Base-by-base conservation (phyloP, 2,797 vertebrate species). In the Synaphobranchus kaupii region DNA sequence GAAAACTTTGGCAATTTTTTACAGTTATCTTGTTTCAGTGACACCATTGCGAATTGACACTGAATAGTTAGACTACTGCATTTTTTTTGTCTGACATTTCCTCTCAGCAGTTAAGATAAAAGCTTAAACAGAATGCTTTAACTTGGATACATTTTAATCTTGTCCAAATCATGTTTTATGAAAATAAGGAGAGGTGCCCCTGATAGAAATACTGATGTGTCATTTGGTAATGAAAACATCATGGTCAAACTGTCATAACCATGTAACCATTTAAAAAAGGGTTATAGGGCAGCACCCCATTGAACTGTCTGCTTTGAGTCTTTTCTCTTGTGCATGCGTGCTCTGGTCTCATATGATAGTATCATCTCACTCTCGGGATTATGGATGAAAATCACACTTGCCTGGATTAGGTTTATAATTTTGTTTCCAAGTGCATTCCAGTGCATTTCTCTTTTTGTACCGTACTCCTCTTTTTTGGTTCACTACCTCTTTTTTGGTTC, bases 91-190 rank as follows among this genome's bases (percentile, higher is more conserved):
- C 54, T 88, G 86, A 73, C 84, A 63, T 90, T 88, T 89, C 82
- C 81, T 86, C 86, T 89, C 89, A 34, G 88, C 84, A 86, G 15
- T 56, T 56, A 31, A 17, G 52, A 34, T 44, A 88, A 86, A 90
- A 90, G 91, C 88, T 90, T 88, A 86, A 90, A 90, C 86, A 84
- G 76, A 34, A 88, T 86, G 91, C 84, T 88, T 92, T 85, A 90
- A 92, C 39, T 86, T 76, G 88, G 48, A 54, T 44, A 86, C 89
- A 91, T 88, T 88, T 87, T 89, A 91, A 88, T 91, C 89, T 88
- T 71, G 86, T 84, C 91, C 83, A 93, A 95, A 94, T 78, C 76
- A 89, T 92, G 94, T 95, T 95, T 94, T 48, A 87, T 88, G 87
- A 87, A 90, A 84, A 78, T 0, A 28, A 87, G 90, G 91, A 84